Evolutionary conservation across 2,797 vertebrate species (phyloP), one percentile per base, ranked within the genome.

Genomic region (Liasis olivaceus): DNA sequence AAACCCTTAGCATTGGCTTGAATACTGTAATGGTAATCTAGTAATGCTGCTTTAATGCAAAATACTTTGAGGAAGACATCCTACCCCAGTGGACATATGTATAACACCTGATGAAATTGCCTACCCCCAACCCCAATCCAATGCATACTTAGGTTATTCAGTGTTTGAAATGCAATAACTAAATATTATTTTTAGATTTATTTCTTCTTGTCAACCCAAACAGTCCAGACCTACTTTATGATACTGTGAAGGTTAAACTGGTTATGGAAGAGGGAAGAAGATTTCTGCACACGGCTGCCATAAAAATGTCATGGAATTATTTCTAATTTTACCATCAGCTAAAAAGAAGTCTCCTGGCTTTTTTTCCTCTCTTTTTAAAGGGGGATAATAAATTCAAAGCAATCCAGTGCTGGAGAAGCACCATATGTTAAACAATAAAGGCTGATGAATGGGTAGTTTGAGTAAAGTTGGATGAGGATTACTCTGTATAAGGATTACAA

Each of bases 251-350:
- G 94, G 96, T 97, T 96, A 95, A 96, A 94, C 91, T 91, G 85
- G 94, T 95, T 94, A 1, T 0, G 93, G 89, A 81, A 77, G 69
- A 90, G 58, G 92, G 95, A 94, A 93, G 93, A 95, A 94, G 93
- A 96, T 90, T 96, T 92, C 90, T 95, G 93, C 93, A 92, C 86
- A 47, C 0, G 0, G 92, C 93, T 94, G 89, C 95, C 94, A 95
- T 96, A 96, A 96, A 97, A 96, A 88, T 95, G 95, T 95, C 96
- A 96, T 88, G 62, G 95, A 96, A 92, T 96, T 96, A 96, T 96
- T 96, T 96, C 92, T 96, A 94, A 95, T 96, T 97, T 97, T 96
- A 97, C 92, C 94, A 88, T 93, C 36, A 47, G 72, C 20, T 22
- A 47, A 81, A 81, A 47, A 47, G 72, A 81, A 47, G 9, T 81